Conservation (phyloP, 1,140 invertebrate species). For the Copidosoma floridanum region DNA sequence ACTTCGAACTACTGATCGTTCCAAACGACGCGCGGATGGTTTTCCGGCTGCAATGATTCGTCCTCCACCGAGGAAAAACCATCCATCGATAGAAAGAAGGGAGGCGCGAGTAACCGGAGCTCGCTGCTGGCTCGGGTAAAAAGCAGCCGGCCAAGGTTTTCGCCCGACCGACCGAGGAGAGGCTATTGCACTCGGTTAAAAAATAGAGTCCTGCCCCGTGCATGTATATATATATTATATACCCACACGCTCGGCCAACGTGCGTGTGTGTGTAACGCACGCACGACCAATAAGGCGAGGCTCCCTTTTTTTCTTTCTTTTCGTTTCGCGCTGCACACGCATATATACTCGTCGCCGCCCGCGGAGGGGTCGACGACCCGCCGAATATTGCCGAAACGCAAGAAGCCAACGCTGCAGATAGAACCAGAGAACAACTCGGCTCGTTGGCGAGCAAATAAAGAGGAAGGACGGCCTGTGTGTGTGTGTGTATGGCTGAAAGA, state of each 20-base stretch:
- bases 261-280: no score
- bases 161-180: no score
- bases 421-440: no score
- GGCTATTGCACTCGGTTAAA: slow-evolving; percentile 14
- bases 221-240: no score
- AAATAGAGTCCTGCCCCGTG: slow-evolving; percentile 17
- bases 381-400: slow-evolving; percentile 15
- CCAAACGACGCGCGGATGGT: neutral
- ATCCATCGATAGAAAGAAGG: no score
- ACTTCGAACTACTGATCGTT: neutral
- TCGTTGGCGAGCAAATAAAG: slow-evolving; percentile 6
- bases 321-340: neutral
- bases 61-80: no score
- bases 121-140: no score
- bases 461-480: neutral
- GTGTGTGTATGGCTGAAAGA: neutral
- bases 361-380: slow-evolving; percentile 17
- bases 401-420: neutral
- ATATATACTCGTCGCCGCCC: no score
- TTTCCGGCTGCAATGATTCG: neutral
- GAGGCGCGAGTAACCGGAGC: neutral
- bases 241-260: no score
- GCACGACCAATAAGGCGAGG: slow-evolving; percentile 9
- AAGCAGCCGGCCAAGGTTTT: no score
- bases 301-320: no score